Conservation (phyloP, 2,888 invertebrate genomes). For the Phania funesta region DNA sequence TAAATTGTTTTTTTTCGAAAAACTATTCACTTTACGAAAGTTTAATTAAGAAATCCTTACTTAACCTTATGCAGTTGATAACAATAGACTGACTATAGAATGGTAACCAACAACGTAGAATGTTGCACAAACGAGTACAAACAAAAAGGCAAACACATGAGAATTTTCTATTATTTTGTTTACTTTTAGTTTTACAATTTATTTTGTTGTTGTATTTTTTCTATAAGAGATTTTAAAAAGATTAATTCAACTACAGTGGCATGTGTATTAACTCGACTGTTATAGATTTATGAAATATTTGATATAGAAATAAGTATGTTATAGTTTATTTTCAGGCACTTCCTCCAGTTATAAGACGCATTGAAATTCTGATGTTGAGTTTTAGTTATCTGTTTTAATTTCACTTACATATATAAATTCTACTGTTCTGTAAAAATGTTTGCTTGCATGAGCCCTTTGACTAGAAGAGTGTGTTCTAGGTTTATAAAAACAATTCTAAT, state of each 20-base stretch:
- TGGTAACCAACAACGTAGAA: neutral
- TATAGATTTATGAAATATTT: neutral
- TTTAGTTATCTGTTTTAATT: neutral
- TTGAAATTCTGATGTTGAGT: neutral
- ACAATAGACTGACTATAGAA: conserved; percentile 36
- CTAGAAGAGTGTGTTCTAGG: neutral
- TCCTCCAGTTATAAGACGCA: neutral
- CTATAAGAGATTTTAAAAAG: conserved; percentile 15
- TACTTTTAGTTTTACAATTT: conserved; percentile 18
- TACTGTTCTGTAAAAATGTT: neutral
- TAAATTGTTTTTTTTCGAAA: conserved; percentile 12
- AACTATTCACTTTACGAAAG: conserved; percentile 62
- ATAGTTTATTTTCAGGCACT: too few species aligned
- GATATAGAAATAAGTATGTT: too few species aligned
- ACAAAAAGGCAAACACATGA: conserved; percentile 1
- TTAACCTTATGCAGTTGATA: conserved; percentile 53
- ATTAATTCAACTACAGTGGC: neutral
- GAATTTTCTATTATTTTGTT: conserved; percentile 14
- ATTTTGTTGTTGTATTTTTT: neutral
- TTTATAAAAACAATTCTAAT: too few species aligned
- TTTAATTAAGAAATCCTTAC: conserved; percentile 63
- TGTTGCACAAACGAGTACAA: neutral
- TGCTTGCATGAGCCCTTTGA: neutral
- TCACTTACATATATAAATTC: neutral
- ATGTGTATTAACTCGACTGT: neutral